Conservation (phyloP, 2,888 invertebrate species). For the Caenorhabditis becei region DNA sequence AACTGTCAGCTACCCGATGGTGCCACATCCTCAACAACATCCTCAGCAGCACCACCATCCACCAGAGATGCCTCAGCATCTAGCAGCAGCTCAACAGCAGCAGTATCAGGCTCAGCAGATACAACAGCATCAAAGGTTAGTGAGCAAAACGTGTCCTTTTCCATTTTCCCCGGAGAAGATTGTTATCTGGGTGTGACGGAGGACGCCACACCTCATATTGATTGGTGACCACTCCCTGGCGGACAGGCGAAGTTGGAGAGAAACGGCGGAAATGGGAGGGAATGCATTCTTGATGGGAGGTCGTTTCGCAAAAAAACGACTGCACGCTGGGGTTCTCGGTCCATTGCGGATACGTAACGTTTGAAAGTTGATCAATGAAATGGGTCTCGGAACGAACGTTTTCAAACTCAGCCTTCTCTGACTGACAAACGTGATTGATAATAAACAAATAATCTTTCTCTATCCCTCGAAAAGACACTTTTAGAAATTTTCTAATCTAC, state of each 20-base stretch:
- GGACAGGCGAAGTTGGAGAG: neutral
- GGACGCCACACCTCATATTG: constrained; percentile 42
- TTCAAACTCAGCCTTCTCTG: too few species aligned
- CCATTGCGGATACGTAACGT: constrained; percentile 10
- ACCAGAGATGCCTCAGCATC: constrained; percentile 16
- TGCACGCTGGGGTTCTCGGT: neutral
- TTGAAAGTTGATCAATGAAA: neutral
- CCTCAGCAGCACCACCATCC: constrained; percentile 27
- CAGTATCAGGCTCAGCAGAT: constrained; percentile 26
- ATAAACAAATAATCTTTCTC: too few species aligned
- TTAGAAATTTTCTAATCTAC: neutral
- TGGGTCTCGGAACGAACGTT: too few species aligned
- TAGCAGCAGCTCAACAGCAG: constrained; percentile 23
- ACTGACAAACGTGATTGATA: too few species aligned
- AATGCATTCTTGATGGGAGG: constrained; percentile 23
- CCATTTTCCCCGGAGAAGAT: constrained; percentile 11
- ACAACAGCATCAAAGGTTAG: constrained; percentile 39
- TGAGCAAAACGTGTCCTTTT: neutral
- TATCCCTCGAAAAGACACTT: too few species aligned
- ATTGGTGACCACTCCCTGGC: constrained; percentile 31
- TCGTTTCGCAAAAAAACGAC: constrained; percentile 12
- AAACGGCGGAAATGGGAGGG: constrained; percentile 30
- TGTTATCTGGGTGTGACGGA: constrained; percentile 10
- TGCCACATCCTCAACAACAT: constrained; percentile 14
- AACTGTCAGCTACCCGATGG: constrained; percentile 17